A percentile compares a stretch with the other conserved stretches of the same genome.
phyloP scores from a whole-genome alignment of 2,113 vertebrate genomes.

The Mesitornis unicolor region DNA sequence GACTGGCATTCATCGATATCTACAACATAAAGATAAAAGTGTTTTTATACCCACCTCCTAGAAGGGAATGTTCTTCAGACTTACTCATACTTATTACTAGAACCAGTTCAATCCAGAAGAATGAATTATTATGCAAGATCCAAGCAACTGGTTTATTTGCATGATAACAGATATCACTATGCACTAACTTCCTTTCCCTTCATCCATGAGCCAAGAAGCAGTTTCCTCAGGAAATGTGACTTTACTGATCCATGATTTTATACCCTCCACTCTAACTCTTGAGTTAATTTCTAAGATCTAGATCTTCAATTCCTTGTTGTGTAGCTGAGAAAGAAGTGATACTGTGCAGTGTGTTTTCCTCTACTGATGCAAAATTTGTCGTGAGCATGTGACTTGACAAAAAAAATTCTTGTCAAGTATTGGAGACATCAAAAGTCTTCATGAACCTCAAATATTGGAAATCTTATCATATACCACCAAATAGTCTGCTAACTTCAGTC shows the following conservation, averaged over 20 bases:
- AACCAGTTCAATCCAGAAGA: background rate
- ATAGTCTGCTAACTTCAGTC: background rate
- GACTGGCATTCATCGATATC: slow-evolving; percentile 95
- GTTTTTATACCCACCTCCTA: background rate
- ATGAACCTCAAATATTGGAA: background rate
- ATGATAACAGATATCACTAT: background rate
- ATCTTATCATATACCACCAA: background rate
- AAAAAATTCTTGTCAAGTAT: background rate
- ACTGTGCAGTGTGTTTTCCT: background rate
- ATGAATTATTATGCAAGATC: background rate
- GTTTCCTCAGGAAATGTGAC: background rate
- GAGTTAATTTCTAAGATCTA: background rate
- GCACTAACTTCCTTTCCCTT: background rate
- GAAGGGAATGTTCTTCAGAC: background rate
- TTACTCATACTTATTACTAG: background rate
- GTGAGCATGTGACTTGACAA: background rate
- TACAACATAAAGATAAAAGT: slow-evolving; percentile 56
- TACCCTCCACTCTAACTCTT: background rate
- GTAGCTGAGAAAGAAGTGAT: background rate
- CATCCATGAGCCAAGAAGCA: background rate
- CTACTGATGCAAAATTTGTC: background rate
- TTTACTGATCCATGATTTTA: background rate
- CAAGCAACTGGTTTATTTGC: background rate
- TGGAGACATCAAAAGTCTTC: background rate
- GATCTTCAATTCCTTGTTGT: background rate